Evolutionary conservation across 2,797 vertebrate genomes (phyloP), one percentile per base, ranked within the genome.

Genomic region (Knipowitschia caucasica): DNA sequence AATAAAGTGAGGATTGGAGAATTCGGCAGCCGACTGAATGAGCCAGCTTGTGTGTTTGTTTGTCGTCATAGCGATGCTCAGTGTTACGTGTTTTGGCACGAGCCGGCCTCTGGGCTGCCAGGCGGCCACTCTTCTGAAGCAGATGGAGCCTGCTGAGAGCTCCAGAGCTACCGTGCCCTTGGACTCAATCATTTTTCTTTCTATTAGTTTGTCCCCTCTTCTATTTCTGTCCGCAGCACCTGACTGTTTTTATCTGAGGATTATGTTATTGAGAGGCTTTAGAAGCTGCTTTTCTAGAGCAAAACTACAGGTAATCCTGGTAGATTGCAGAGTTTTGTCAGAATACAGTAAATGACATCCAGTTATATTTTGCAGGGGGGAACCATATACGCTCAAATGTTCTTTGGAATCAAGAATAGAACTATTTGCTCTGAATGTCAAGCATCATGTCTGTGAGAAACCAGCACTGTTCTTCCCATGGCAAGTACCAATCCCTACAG

Each of bases 121-220:
- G 69, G 60, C 66, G 56, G 64, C 74, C 69, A 14, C 73, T 59
- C 68, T 88, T 63, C 78, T 75, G 71, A 59, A 87, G 67, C 87
- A 90, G 86, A 88, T 88, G 88, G 86, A 68, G 46, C 69, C 45
- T 64, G 63, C 82, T 56, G 79, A 73, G 74, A 85, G 81, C 78
- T 76, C 52, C 59, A 86, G 70, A 58, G 44, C 67, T 64, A 65
- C 73, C 72, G 64, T 83, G 82, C 63, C 84, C 81, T 85, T 87
- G 80, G 75, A 75, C 44, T 50, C 49, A 61, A 59, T 73, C 33
- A 69, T 57, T 59, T 45, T 31, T 56, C 7, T 50, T 57, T 50
- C 45, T 17, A 49, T 49, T 11, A 49, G 27, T 21, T 50, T 21
- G 29, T 20, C n/a, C n/a, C n/a, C n/a, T 43, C 27, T 49, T 27